phyloP scores from a whole-genome alignment of 2,888 invertebrate species.

The Apamea epomidion region DNA sequence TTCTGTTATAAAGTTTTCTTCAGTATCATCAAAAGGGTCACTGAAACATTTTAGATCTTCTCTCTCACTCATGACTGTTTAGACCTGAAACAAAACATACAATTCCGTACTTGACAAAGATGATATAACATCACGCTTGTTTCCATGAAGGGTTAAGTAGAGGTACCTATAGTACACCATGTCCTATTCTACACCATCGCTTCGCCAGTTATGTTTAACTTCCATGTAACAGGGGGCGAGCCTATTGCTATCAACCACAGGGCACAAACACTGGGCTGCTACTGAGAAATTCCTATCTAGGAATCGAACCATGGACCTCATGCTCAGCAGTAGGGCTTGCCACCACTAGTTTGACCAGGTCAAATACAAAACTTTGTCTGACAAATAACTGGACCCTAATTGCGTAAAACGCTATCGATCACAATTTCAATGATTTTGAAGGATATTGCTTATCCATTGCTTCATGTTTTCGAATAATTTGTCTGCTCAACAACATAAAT shows the following conservation, averaged over 20 bases:
- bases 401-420: too few species aligned
- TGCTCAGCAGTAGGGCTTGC: too few species aligned
- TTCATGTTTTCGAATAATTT: too few species aligned
- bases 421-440: too few species aligned
- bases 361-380: not conserved
- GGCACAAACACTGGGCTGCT: too few species aligned
- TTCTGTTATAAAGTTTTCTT: conserved; percentile 54
- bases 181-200: too few species aligned
- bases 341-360: not conserved
- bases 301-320: too few species aligned
- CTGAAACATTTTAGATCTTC: conserved; percentile 43
- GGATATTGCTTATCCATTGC: too few species aligned
- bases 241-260: not conserved
- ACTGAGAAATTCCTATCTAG: not conserved
- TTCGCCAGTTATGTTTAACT: not conserved
- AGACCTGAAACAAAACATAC: conserved; percentile 48
- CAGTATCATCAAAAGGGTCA: conserved; percentile 52
- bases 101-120: not conserved
- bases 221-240: not conserved
- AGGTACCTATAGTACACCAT: not conserved
- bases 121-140: not conserved
- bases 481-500: too few species aligned
- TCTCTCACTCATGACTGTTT: conserved; percentile 49
- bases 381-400: not conserved
- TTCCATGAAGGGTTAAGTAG: too few species aligned